Base-by-base conservation (phyloP, 2,888 invertebrate genomes). In the Meiosimyza decipiens region DNA sequence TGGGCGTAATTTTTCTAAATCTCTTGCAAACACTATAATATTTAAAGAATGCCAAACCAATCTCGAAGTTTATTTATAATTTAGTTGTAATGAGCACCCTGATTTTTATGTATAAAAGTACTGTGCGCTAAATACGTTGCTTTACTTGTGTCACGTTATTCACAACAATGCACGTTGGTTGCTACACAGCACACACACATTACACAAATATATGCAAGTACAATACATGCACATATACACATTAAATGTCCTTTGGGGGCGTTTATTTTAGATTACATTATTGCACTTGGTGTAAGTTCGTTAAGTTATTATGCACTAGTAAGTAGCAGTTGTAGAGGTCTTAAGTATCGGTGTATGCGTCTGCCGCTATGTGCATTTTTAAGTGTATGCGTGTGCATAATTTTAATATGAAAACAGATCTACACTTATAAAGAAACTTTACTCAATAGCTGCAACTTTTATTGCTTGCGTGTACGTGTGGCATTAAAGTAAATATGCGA, bases 261-360 rank as follows among this genome's bases (percentile, higher is more conserved):
- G 50, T 69, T 69, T 69, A 69, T 62, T 69, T 69, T 69, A 69
- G 69, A 69, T 69, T 69, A 69, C 69, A 69, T 69, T 69, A 69
- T 69, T 69, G 69, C 69, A 69, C 69, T 69, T 69, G 52, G 69
- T 69, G 62, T 69, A 60, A 69, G 69, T 69, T 69, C 62, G 69
- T 69, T 69, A 69, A 60, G 69, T 69, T 69, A 60, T 69, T 69
- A 69, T 62, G 69, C 69, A 69, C 40, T 40, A 40, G 40, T 40
- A 40, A 9, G 9, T 40, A 40, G 40, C 40, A 40, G 40, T 40
- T 40, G 9, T 40, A 9, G 40, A 9, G 40, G 60, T 60, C 51
- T 52, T 51, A 40, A 40, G 9, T 40, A 40, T 40, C 9, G 40
- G 6, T 40, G 40, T 40, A 40, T 40, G 40, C 40, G 40, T 40